Evolutionary conservation across 2,888 invertebrate species (phyloP), one percentile per base, ranked within the genome.

Genomic region (Pseudococcus jackbeardsleyi): DNA sequence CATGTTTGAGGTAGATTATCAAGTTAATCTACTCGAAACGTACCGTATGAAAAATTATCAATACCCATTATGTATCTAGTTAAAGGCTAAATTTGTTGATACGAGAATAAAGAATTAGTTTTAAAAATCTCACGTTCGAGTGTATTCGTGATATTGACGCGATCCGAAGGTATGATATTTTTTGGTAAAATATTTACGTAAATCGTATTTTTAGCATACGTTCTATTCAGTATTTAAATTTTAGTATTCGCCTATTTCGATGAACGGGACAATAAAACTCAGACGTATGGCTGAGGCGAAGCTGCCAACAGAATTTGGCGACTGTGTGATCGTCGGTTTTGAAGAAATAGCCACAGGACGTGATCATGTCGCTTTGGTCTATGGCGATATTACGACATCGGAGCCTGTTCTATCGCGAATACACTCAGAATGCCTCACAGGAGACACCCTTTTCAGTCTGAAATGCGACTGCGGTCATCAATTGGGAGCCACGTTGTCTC

Each of bases 401-500:
- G 64, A 82, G 2, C 33, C 79, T 54, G 82, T 88, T 3, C 42
- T 88, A 19, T 68, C 59, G 2, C 77, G 88, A 19, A 59, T 88
- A 15, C 88, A 88, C 54, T 88, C 88, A 7, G 88, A 88, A 42
- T 88, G 88, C n/a, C 39, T 88, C 1, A 88, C 88, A 6, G 88
- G 88, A 79, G 88, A 88, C 77, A 79, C 84, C 15, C 19, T 88
- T 0, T 68, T 77, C 68, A 85, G 68, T 17, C 22, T 88, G 42
- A 59, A 64, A 64, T 88, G 88, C 54, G 88, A 88, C 26, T 88
- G 88, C 46, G 88, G 88, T 11, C 15, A 39, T 68, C 88, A 88
- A 48, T n/a, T 88, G 15, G 64, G 33, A 6, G 72, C 46, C 4
- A 42, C 88, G 1, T 22, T 88, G 64, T 19, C 85, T 15, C 59